Conservation (phyloP, 2,797 vertebrate species). For the Setipinna tenuifilis region DNA sequence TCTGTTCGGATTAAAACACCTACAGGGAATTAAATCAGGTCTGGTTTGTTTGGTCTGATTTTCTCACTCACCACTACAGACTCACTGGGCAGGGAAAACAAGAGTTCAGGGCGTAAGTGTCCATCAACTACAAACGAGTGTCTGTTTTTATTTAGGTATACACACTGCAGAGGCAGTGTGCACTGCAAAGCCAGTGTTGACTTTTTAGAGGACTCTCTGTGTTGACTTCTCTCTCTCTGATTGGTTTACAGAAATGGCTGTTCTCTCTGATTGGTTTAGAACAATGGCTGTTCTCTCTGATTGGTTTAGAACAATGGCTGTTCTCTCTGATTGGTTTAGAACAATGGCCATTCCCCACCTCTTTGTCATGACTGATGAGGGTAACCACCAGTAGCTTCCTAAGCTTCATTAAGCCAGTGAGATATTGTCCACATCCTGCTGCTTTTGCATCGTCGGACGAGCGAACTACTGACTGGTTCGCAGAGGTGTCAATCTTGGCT, state of each 20-base stretch:
- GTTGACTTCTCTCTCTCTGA: background rate
- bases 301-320: background rate
- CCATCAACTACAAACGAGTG: background rate
- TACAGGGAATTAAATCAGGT: background rate
- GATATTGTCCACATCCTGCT: conserved; percentile 23
- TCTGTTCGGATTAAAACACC: background rate
- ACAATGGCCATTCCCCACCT: background rate
- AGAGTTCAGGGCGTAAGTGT: background rate
- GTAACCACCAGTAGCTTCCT: background rate
- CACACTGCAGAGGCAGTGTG: background rate
- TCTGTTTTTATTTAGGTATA: background rate
- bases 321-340: background rate
- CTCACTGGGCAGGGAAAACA: background rate
- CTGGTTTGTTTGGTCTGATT: background rate
- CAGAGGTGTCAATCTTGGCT: too few species aligned
- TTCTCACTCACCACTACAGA: background rate
- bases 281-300: background rate
- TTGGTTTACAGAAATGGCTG: too few species aligned
- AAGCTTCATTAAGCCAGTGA: conserved; percentile 29
- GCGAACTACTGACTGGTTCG: conserved; percentile 44
- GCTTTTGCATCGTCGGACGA: background rate
- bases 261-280: background rate
- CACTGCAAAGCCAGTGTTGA: background rate
- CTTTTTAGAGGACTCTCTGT: background rate
- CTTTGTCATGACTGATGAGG: background rate